Evolutionary conservation across 2,113 vertebrate species (phyloP), one percentile per base, ranked within the genome.

Genomic region (Pantherophis guttatus): DNA sequence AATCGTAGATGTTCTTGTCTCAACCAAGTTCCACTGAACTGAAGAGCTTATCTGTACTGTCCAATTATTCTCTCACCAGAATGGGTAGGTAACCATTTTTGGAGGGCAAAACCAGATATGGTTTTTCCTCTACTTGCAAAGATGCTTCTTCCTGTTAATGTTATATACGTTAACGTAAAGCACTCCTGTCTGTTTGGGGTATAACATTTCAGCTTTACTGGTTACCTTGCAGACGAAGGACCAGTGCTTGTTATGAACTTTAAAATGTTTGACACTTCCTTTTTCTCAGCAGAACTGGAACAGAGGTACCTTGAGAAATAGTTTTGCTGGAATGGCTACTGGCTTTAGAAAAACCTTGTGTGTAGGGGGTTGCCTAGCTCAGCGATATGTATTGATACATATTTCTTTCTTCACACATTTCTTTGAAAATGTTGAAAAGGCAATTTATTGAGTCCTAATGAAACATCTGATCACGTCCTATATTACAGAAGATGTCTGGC

Each of bases 401-500:
- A 53, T 53, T 53, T 53, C 2, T 12, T 53, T 12, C 53, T 2
- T 53, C 53, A 53, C 12, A 53, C 53, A 12, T 91, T 75, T 92
- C 57, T 90, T 95, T 93, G 85, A 23, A 92, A 90, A 65, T 92
- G 65, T 86, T 81, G 17, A 10, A 54, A 8, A 86, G 24, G 88
- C 65, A 6, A 90, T 93, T 65, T 93, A 88, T 96, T 70, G 95
- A 93, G 52, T 2, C 0, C 2, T 54, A 93, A 92, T 94, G 91
- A 93, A 70, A 65, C 0, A 95, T 29, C 55, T 92, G 3, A 4
- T 89, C 6, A n/a, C 44, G 91, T 94, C 92, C 94, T 93, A 33
- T 94, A 96, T 86, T 90, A 57, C 23, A 92, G 29, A 1, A 89
- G 33, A 81, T 70, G 65, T 58, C n/a, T 21, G 57, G 57, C 92